Evolutionary conservation across 2,113 vertebrate species (phyloP).

Genomic region (Pelvicachromis taeniatus): DNA sequence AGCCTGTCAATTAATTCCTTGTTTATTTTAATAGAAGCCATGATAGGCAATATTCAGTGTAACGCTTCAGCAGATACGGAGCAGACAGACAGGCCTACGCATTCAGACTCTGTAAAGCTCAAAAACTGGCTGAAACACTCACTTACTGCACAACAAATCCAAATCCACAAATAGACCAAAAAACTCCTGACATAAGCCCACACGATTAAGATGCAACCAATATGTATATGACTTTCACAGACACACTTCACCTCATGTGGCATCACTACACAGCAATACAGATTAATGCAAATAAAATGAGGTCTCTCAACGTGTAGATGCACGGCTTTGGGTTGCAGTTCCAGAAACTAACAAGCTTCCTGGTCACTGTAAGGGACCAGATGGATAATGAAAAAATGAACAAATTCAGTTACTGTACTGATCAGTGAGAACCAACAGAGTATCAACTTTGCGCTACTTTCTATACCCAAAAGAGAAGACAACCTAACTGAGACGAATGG

Average conservation of each 20-base stretch:
- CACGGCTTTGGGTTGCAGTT: neutral
- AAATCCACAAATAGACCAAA: neutral
- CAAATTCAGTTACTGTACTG: neutral
- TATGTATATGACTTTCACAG: neutral
- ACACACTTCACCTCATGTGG: conserved; percentile 3
- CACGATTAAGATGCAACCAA: neutral
- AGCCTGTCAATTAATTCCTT: conserved; percentile 64
- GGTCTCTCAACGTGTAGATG: neutral
- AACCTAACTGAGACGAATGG: neutral
- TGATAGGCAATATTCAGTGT: conserved; percentile 48
- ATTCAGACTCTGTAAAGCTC: neutral
- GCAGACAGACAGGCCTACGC: conserved; percentile 17
- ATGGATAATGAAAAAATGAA: conserved; percentile 5
- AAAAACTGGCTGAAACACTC: neutral
- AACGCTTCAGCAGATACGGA: conserved; percentile 36
- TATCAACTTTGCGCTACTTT: neutral
- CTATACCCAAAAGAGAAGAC: neutral
- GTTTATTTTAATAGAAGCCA: conserved; percentile 65
- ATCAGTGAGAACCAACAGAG: neutral
- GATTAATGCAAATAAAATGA: neutral
- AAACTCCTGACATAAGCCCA: neutral
- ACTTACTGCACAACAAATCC: neutral
- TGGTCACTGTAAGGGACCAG: neutral
- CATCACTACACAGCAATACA: neutral
- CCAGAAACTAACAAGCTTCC: neutral